Conservation (phyloP, 1,140 invertebrate genomes). For the Drosophila novamexicana region DNA sequence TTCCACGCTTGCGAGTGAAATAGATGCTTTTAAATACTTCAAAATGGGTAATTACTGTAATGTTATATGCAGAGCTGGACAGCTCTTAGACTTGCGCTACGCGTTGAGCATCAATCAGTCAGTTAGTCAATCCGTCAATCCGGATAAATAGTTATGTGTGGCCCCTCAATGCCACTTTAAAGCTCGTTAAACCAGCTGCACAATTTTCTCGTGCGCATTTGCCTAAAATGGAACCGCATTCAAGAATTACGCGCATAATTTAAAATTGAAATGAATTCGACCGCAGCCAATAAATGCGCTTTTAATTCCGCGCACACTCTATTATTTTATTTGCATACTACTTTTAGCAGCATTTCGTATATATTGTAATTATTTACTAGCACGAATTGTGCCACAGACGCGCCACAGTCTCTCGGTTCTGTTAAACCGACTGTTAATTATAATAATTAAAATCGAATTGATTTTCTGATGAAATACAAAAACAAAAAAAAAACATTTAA, state of each 20-base stretch:
- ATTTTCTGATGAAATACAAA: background rate
- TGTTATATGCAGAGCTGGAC: too few relatives aligned
- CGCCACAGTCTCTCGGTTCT: background rate
- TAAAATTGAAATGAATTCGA: slow-evolving; percentile 53
- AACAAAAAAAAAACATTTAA: too few relatives aligned
- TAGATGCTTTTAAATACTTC: too few relatives aligned
- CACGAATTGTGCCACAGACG: background rate
- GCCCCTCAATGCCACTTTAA: slow-evolving; percentile 22
- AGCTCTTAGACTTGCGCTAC: too few relatives aligned
- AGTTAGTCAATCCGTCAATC: background rate
- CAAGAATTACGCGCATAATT: slow-evolving; percentile 54
- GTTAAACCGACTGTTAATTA: background rate
- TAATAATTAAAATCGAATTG: slow-evolving; percentile 1
- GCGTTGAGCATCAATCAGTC: too few relatives aligned
- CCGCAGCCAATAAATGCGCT: slow-evolving; percentile 48
- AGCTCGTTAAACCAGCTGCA: slow-evolving; percentile 29
- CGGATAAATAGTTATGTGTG: background rate
- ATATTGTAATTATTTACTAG: slow-evolving; percentile 11
- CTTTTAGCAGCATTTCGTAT: slow-evolving; percentile 4
- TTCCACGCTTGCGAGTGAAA: too few relatives aligned
- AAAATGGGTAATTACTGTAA: too few relatives aligned
- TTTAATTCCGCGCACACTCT: slow-evolving; percentile 36
- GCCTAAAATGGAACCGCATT: slow-evolving; percentile 28
- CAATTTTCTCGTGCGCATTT: slow-evolving; percentile 13
- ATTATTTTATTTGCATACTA: slow-evolving; percentile 25